Base-by-base conservation (phyloP, 37 sponge, comb jelly and placozoan genomes). In the Diacarnus erythraeanus region DNA sequence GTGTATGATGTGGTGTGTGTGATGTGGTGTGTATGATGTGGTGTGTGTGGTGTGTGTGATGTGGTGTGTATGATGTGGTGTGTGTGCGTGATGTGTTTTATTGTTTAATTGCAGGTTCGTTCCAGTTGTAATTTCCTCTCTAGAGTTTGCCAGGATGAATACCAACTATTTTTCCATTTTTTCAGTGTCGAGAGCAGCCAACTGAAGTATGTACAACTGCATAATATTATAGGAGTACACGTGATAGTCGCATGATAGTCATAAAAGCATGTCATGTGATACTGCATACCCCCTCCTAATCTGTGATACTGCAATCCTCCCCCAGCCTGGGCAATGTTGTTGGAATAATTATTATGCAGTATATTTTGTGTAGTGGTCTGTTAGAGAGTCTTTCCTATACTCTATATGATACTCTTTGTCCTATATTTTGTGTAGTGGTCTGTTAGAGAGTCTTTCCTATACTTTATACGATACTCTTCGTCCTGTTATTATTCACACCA, bases 111-210 rank as follows among this genome's bases (percentile, higher is more conserved):
- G 38, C 70, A 92, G 89, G 71, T 95, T 0, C 83, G 97, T 23
- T 64, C 91, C 43, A 84, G 95, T 58, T 96, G 97, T 78, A 86
- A 84, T 86, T 89, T 86, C 74, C 56, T 99, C 40, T 91, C 92
- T 27, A 87, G 95, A 18, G 83, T 99, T 38, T 99, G 99, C 54
- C 85, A 89, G 65, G 97, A 96, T 87, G 99, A 99, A 72, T 74
- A 90, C 59, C 91, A 96, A 37, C 89, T 99, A 31, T 99, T 83
- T 69, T 82, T 72, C 57, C 90, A 86, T 56, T 99, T 96, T 89
- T 99, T 96, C 76, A 76, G 88, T 58, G 65, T 20, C 1, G 80
- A 60, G 23, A 88, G 91, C 47, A 30, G 47, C 36, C 84, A 86
- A 43, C 81, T 97, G n/a, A 87, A 90, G 95, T 95, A 68, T 79